phyloP scores from a whole-genome alignment of 1,140 invertebrate species.

The Drosophila melanica region DNA sequence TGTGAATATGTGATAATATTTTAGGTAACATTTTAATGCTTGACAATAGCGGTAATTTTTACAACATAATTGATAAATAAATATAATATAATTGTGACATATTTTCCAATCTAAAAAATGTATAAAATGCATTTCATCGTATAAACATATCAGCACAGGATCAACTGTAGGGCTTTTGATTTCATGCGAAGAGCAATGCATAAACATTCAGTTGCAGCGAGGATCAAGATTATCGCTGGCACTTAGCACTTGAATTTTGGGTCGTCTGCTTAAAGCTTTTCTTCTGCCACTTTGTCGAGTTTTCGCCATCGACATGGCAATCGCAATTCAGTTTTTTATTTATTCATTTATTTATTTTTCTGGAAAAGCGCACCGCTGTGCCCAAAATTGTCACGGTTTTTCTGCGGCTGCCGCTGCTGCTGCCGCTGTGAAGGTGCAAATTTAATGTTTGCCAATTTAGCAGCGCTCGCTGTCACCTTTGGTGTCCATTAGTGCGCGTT shows the following conservation, averaged over 20 bases:
- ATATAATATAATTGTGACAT: too few species aligned
- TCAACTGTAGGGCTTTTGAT: neutral
- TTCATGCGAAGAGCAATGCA: neutral
- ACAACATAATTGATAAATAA: too few species aligned
- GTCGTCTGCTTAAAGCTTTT: constrained; percentile 19
- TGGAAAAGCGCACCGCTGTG: constrained; percentile 80
- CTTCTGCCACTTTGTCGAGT: constrained; percentile 33
- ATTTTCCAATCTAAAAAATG: too few species aligned
- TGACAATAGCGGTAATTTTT: too few species aligned
- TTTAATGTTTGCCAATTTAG: constrained; percentile 83
- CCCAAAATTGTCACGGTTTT: constrained; percentile 79
- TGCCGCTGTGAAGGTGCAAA: constrained; percentile 75
- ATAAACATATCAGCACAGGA: neutral
- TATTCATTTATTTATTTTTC: constrained; percentile 49
- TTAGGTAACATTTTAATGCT: too few species aligned
- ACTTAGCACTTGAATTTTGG: constrained; percentile 16
- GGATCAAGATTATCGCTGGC: constrained; percentile 19
- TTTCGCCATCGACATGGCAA: constrained; percentile 21
- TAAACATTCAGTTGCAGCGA: neutral
- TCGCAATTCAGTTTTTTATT: constrained; percentile 27
- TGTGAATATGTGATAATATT: too few species aligned
- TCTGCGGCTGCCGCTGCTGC: constrained; percentile 12
- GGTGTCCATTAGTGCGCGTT: constrained; percentile 81
- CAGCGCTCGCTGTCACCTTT: constrained; percentile 77
- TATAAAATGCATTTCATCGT: neutral